A percentile compares a stretch with the other conserved stretches of the same genome.
phyloP scores from a whole-genome alignment of 2,888 invertebrate genomes.

The Drosophila nigricruria region DNA sequence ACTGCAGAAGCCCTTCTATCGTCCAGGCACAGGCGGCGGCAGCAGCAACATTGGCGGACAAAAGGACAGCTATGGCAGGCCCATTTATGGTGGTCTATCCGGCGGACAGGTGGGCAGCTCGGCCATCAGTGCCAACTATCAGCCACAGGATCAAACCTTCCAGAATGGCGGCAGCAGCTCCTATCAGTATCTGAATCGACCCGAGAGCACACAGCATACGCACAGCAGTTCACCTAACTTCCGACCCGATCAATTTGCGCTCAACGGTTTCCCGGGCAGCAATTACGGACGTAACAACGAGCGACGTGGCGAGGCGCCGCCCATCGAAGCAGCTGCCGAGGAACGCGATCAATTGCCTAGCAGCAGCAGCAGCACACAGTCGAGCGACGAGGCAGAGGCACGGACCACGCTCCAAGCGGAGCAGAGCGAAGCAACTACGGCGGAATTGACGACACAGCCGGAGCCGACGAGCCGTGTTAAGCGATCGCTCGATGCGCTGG shows the following conservation, averaged over 20 bases:
- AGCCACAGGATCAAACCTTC: slow-evolving; percentile 80
- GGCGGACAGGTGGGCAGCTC: slow-evolving; percentile 53
- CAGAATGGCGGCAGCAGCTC: slow-evolving; percentile 73
- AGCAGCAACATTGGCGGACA: slow-evolving; percentile 41
- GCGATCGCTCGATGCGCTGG: slow-evolving; percentile 71
- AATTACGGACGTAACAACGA: slow-evolving; percentile 84
- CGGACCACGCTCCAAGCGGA: slow-evolving; percentile 71
- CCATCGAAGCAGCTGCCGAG: slow-evolving; percentile 80
- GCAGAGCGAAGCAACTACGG: slow-evolving; percentile 45
- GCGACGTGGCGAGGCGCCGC: slow-evolving; percentile 81
- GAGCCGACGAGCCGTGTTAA: slow-evolving; percentile 58
- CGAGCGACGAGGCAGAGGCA: slow-evolving; percentile 64
- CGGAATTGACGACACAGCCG: slow-evolving; percentile 54
- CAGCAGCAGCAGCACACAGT: slow-evolving; percentile 75
- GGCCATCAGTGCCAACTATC: slow-evolving; percentile 78
- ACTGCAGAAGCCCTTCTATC: slow-evolving; percentile 84
- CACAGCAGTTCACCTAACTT: slow-evolving; percentile 77
- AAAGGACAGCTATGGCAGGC: slow-evolving; percentile 73
- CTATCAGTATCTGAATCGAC: slow-evolving; percentile 85
- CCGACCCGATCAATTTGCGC: slow-evolving; percentile 80
- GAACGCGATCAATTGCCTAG: slow-evolving; percentile 53
- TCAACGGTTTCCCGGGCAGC: slow-evolving; percentile 82
- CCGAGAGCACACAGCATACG: slow-evolving; percentile 80
- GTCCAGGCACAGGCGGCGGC: slow-evolving; percentile 67
- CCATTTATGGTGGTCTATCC: slow-evolving; percentile 59